A percentile compares a stretch with the other conserved stretches of the same genome.
These are phyloP conservation scores for Coendou prehensilis DNA, from an alignment of 2,797 vertebrate species.

Conservation along the genomic window DNA sequence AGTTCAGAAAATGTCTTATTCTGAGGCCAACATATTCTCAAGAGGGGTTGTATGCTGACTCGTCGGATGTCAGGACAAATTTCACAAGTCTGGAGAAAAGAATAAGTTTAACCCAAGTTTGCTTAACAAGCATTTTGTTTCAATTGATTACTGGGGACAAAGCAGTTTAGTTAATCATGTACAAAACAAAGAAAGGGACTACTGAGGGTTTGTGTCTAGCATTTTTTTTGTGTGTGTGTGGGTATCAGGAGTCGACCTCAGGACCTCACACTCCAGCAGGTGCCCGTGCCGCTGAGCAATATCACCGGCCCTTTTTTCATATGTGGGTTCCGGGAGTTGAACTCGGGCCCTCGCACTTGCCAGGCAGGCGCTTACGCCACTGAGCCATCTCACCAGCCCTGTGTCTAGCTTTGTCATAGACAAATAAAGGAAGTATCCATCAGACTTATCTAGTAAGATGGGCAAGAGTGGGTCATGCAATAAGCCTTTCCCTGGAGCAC, in stretches of 20 bases:
- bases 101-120: conserved; percentile 8
- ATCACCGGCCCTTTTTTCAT: no score
- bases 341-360: no score
- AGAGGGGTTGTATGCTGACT: background rate
- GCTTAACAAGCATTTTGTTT: background rate
- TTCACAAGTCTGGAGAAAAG: background rate
- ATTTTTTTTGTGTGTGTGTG: no score
- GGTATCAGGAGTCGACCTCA: no score
- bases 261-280: no score
- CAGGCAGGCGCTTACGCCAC: no score
- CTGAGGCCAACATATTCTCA: background rate
- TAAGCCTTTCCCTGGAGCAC: background rate
- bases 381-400: background rate
- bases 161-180: background rate
- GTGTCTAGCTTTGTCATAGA: background rate
- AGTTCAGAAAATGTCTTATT: background rate
- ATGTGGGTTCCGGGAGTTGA: no score
- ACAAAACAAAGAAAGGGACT: background rate
- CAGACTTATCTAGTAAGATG: background rate
- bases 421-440: background rate
- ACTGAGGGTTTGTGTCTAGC: background rate
- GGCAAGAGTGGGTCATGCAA: background rate
- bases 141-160: background rate
- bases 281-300: no score
- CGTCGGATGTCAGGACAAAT: background rate